These are phyloP conservation scores for Naso thynnoides DNA, from an alignment of 2,797 vertebrate genomes.

Conservation along the genomic window DNA sequence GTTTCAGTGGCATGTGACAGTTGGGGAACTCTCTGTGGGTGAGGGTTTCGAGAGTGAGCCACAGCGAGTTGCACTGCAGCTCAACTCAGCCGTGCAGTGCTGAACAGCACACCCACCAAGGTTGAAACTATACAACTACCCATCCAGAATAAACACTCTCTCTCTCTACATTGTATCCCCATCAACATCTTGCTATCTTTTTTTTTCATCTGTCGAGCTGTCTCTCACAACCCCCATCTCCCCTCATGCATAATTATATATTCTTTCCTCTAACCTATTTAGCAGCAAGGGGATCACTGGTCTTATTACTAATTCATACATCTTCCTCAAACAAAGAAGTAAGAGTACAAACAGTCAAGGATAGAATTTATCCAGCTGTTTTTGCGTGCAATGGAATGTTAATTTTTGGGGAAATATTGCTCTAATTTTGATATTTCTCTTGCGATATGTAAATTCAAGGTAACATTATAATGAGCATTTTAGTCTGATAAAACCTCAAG, in stretches of 20 bases:
- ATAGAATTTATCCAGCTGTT: conserved; percentile 52
- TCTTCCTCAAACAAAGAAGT: conserved; percentile 74
- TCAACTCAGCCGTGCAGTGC: conserved; percentile 71
- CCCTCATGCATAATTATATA: conserved; percentile 72
- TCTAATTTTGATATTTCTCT: conserved; percentile 51
- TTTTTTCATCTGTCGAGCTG: conserved; percentile 40
- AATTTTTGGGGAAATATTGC: conserved; percentile 51
- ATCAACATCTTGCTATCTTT: conserved; percentile 47
- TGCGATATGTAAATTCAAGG: conserved; percentile 43
- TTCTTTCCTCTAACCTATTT: conserved; percentile 80
- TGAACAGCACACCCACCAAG: conserved; percentile 74
- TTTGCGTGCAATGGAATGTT: conserved; percentile 53
- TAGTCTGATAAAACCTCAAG: conserved; percentile 69
- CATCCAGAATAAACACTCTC: conserved; percentile 67
- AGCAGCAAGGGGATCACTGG: conserved; percentile 74
- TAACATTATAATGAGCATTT: conserved; percentile 63
- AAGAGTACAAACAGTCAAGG: conserved; percentile 56
- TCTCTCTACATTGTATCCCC: conserved; percentile 34
- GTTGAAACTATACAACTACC: conserved; percentile 65
- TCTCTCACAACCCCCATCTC: conserved; percentile 59
- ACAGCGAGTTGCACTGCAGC: conserved; percentile 62
- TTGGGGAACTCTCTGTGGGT: conserved; percentile 78
- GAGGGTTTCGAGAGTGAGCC: conserved; percentile 67
- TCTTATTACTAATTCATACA: conserved; percentile 81
- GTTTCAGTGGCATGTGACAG: conserved; percentile 85